These are phyloP conservation scores for Drosophila lutescens DNA, from an alignment of 2,888 invertebrate species.

Conservation along the genomic window DNA sequence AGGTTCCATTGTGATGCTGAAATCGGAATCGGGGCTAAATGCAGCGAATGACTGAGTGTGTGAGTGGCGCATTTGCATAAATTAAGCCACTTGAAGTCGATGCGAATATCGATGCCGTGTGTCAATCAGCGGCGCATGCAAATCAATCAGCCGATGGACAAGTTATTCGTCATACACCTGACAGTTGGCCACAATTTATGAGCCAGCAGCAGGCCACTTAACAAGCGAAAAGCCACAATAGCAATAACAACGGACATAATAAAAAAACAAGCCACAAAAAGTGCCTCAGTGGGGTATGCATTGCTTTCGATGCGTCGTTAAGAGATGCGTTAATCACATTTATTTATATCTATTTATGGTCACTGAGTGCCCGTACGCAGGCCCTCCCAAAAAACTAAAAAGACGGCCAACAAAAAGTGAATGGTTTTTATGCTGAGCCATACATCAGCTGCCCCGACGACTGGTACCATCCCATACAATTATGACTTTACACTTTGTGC, in stretches of 20 bases:
- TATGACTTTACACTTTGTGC: conserved; percentile 57
- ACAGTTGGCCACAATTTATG: conserved; percentile 65
- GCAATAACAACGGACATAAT: conserved; percentile 27
- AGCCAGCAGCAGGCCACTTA: conserved; percentile 57
- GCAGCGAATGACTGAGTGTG: conserved; percentile 55
- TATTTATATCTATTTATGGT: conserved; percentile 65
- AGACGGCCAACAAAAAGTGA: conserved; percentile 71
- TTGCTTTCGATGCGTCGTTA: conserved; percentile 51
- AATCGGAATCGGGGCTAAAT: conserved; percentile 57
- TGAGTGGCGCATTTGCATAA: conserved; percentile 62
- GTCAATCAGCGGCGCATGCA: conserved; percentile 56
- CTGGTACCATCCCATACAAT: conserved; percentile 44
- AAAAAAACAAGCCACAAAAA: conserved; percentile 15
- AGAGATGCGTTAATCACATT: conserved; percentile 73
- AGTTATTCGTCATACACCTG: conserved; percentile 61
- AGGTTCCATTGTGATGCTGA: conserved; percentile 31
- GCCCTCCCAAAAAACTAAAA: conserved; percentile 57
- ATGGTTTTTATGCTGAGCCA: conserved; percentile 72
- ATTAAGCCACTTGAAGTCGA: conserved; percentile 75
- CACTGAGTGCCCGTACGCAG: conserved; percentile 54
- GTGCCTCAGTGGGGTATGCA: conserved; percentile 19
- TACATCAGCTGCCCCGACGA: conserved; percentile 18
- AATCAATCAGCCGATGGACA: conserved; percentile 65
- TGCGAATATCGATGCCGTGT: conserved; percentile 49
- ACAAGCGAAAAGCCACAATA: conserved; percentile 48